phyloP scores from a whole-genome alignment of 2,113 vertebrate species.

The Sapayoa aenigma region DNA sequence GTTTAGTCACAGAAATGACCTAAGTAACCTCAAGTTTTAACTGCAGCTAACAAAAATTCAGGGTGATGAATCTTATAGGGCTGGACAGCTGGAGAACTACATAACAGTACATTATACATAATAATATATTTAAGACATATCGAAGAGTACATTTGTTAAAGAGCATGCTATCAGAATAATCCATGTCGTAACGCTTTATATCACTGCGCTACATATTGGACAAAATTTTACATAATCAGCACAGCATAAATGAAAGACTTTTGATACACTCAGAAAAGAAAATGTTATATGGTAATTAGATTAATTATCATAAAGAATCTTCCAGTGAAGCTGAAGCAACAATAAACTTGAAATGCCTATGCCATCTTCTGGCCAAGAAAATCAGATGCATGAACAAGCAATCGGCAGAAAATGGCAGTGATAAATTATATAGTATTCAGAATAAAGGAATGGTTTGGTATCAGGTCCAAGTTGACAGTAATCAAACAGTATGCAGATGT shows the following conservation, averaged over 20 bases:
- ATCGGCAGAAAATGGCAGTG: background rate
- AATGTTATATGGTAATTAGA: background rate
- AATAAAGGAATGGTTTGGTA: background rate
- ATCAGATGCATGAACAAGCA: background rate
- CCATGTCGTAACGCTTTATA: background rate
- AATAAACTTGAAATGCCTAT: constrained; percentile 52
- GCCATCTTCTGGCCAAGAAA: constrained; percentile 50
- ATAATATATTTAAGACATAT: background rate
- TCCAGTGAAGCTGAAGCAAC: background rate
- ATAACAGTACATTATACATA: background rate
- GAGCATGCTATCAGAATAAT: background rate
- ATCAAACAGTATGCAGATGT: background rate
- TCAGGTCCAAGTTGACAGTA: background rate
- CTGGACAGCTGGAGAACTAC: background rate
- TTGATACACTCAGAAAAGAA: background rate
- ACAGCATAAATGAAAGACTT: background rate
- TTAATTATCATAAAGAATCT: constrained; percentile 1
- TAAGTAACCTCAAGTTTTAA: background rate
- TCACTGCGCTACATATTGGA: background rate
- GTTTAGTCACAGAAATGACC: background rate
- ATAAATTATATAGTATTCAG: background rate
- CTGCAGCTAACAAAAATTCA: background rate
- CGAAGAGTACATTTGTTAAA: background rate
- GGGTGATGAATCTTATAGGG: background rate
- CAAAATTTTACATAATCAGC: constrained; percentile 1